A percentile compares a stretch with the other conserved stretches of the same genome.
Evolutionary conservation across 1,140 invertebrate species (phyloP).

Genomic region (Drosophila azteca): DNA sequence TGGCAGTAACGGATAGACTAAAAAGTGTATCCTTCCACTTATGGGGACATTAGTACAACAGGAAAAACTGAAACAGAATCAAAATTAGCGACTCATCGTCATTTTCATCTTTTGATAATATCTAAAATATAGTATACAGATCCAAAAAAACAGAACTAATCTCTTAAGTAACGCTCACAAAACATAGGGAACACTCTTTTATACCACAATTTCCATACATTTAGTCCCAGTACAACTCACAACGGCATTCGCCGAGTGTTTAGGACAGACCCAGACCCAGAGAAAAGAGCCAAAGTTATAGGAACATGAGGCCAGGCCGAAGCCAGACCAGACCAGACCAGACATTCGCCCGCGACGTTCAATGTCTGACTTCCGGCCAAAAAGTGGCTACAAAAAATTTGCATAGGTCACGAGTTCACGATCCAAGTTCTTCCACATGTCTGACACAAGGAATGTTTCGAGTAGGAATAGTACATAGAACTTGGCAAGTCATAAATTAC

Average conservation of each 20-base stretch:
- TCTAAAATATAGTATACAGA: too few relatives aligned
- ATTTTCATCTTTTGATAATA: too few relatives aligned
- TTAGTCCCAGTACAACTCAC: slow-evolving; percentile 3
- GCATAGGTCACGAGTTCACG: slow-evolving; percentile 83
- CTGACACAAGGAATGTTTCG: slow-evolving; percentile 48
- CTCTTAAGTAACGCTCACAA: too few relatives aligned
- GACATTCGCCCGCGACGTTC: slow-evolving; percentile 55
- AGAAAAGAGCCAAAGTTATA: slow-evolving; percentile 16
- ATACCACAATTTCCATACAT: too few relatives aligned
- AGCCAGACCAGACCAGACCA: slow-evolving; percentile 11
- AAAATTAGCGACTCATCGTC: too few relatives aligned
- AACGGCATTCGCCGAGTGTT: slow-evolving; percentile 8
- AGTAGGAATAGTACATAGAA: slow-evolving; percentile 21
- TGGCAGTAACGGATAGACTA: too few relatives aligned
- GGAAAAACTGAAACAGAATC: too few relatives aligned
- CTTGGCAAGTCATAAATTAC: slow-evolving; percentile 77
- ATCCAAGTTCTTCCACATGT: slow-evolving; percentile 67
- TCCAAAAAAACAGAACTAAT: too few relatives aligned
- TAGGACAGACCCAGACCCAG: slow-evolving; percentile 72
- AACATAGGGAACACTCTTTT: too few relatives aligned
- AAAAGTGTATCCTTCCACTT: too few relatives aligned
- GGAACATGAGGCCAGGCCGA: slow-evolving; percentile 2
- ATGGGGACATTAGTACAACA: too few relatives aligned
- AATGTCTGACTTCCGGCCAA: slow-evolving; percentile 77
- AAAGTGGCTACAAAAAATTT: slow-evolving; percentile 65